These are phyloP conservation scores for Alethe castanea DNA, from an alignment of 2,113 vertebrate species.

Conservation along the genomic window DNA sequence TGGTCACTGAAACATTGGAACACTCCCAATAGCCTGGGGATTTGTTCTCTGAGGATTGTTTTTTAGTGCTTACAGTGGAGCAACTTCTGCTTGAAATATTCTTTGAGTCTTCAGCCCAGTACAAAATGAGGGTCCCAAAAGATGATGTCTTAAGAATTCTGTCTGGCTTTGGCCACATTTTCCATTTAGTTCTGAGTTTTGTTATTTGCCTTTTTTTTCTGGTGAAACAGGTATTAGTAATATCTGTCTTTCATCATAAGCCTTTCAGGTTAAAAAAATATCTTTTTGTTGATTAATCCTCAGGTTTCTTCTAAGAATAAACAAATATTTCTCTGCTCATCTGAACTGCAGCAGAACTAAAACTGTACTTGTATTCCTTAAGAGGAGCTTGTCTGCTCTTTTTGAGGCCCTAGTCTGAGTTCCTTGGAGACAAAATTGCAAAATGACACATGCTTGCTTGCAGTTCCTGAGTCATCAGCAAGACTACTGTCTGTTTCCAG, in stretches of 20 bases:
- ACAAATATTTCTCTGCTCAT: not conserved
- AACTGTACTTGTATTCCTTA: not conserved
- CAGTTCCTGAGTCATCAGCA: not conserved
- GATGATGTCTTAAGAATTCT: not conserved
- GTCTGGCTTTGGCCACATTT: not conserved
- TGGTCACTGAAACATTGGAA: not conserved
- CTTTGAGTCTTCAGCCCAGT: not conserved
- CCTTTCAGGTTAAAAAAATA: not conserved
- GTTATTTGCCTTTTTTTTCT: not conserved
- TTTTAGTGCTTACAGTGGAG: not conserved
- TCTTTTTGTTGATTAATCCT: not conserved
- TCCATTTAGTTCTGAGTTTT: not conserved
- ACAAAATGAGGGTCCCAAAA: not conserved
- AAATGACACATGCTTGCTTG: not conserved
- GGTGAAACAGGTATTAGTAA: not conserved
- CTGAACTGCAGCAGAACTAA: not conserved
- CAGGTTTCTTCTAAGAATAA: not conserved
- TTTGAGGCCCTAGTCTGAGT: not conserved
- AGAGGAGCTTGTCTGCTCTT: not conserved
- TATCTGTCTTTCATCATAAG: not conserved
- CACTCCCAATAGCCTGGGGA: accelerated
- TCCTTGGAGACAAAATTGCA: not conserved
- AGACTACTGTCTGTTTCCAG: not conserved
- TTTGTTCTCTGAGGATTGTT: not conserved
- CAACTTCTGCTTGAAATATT: not conserved